phyloP scores from a whole-genome alignment of 2,797 vertebrate species.

The Ptychadena robeensis region DNA sequence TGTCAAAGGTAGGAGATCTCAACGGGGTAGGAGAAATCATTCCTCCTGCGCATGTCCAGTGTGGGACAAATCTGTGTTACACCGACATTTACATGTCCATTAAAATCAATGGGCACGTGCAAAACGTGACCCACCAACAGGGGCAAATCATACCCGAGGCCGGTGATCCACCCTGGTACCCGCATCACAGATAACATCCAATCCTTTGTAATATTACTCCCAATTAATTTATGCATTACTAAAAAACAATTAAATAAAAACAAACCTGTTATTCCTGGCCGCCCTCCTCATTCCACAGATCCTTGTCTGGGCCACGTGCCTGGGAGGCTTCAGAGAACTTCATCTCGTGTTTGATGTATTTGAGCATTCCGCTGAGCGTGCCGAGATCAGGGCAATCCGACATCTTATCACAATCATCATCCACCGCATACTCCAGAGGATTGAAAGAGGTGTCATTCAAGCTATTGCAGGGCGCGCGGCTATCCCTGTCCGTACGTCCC shows the following conservation, averaged over 20 bases:
- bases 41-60: no score
- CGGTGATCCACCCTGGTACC: no score
- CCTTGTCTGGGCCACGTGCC: slow-evolving; percentile 45
- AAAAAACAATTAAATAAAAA: slow-evolving; percentile 33
- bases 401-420: slow-evolving; percentile 66
- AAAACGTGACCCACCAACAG: no score
- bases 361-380: slow-evolving; percentile 75
- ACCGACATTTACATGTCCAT: no score
- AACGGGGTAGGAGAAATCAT: no score
- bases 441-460: slow-evolving; percentile 78
- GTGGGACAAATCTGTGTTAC: no score
- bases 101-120: no score
- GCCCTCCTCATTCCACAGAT: slow-evolving; percentile 60
- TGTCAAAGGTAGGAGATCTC: no score
- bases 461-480: slow-evolving; percentile 61
- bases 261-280: slow-evolving; percentile 66
- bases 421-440: slow-evolving; percentile 78
- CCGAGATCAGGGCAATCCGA: slow-evolving; percentile 69
- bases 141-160: no score
- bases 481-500: slow-evolving; percentile 63
- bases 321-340: slow-evolving; percentile 66
- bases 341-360: slow-evolving; percentile 74
- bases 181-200: no score
- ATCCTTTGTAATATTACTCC: no score
- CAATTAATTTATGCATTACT: no score